Evolutionary conservation across 92 coral and sea anemone species (phyloP).

Genomic region (Heliopora coerulea): DNA sequence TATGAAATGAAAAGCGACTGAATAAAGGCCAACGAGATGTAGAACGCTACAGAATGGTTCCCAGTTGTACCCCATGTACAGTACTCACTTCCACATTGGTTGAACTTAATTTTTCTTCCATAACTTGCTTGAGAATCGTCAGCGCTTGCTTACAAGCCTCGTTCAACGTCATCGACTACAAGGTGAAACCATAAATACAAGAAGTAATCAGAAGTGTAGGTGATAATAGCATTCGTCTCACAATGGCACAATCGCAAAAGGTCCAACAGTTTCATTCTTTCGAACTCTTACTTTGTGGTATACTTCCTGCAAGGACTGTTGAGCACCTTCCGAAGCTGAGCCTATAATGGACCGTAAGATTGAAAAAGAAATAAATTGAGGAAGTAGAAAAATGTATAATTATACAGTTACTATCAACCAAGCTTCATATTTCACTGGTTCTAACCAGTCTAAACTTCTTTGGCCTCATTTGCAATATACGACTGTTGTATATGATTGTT

Average conservation of each 20-base stretch:
- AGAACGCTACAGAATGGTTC: too few species aligned
- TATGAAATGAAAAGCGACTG: too few species aligned
- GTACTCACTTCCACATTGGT: slow-evolving; percentile 92
- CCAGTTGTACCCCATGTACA: too few species aligned
- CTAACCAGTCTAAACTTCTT: too few species aligned
- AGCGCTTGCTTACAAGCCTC: slow-evolving; percentile 91
- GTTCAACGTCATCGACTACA: slow-evolving; percentile 89
- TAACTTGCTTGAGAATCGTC: slow-evolving; percentile 96
- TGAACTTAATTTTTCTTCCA: slow-evolving; percentile 97
- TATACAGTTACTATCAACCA: too few species aligned
- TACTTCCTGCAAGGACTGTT: slow-evolving; percentile 89
- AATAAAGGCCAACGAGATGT: too few species aligned
- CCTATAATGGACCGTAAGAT: slow-evolving; percentile 49
- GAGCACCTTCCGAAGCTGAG: slow-evolving; percentile 99
- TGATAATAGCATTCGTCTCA: not conserved
- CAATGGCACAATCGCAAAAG: not conserved
- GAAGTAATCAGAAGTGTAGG: not conserved
- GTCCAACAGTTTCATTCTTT: not conserved
- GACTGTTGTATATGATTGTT: too few species aligned
- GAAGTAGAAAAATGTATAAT: too few species aligned
- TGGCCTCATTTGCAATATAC: too few species aligned
- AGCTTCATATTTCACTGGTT: too few species aligned
- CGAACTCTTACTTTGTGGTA: slow-evolving; percentile 73
- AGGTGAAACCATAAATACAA: not conserved
- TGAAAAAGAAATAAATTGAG: not conserved